phyloP scores from a whole-genome alignment of 2,797 vertebrate species.

The Gymnoscopelus microlampas region DNA sequence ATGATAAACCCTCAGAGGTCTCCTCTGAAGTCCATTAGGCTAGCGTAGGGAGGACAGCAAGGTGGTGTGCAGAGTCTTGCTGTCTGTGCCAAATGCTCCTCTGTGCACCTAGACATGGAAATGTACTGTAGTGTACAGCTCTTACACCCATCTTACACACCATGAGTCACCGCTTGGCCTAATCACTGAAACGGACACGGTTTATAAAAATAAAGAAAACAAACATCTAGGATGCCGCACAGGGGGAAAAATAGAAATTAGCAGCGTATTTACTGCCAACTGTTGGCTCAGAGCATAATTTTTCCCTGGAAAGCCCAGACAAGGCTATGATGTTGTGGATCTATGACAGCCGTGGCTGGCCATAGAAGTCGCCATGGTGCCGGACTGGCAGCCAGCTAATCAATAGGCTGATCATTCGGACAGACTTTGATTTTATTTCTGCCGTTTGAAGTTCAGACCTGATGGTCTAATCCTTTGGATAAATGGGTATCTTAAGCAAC shows the following conservation, averaged over 20 bases:
- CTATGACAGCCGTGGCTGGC: neutral
- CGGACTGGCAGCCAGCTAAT: slow-evolving; percentile 70
- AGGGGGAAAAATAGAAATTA: slow-evolving; percentile 33
- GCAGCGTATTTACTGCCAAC: slow-evolving; percentile 18
- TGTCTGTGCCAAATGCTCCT: slow-evolving; percentile 31
- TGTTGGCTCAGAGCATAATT: slow-evolving; percentile 19
- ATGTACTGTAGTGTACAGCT: slow-evolving; percentile 12
- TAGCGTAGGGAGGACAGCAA: slow-evolving; percentile 19
- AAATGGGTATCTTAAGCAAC: slow-evolving; percentile 76
- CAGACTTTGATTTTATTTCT: slow-evolving; percentile 71
- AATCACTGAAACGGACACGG: slow-evolving; percentile 32
- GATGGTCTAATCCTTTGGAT: slow-evolving; percentile 70
- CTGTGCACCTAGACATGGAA: slow-evolving; percentile 18
- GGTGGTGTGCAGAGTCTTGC: slow-evolving; percentile 35
- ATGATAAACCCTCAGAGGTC: slow-evolving; percentile 42
- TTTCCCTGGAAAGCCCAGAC: slow-evolving; percentile 42
- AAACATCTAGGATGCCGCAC: slow-evolving; percentile 42
- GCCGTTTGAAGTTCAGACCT: slow-evolving; percentile 73
- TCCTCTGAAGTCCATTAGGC: slow-evolving; percentile 56
- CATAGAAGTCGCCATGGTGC: slow-evolving; percentile 38
- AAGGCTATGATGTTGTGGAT: neutral
- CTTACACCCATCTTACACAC: slow-evolving; percentile 43
- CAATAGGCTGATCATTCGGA: slow-evolving; percentile 56
- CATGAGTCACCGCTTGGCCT: slow-evolving; percentile 58
- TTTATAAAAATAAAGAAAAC: slow-evolving; percentile 53